Percentiles rank a stretch among this genome's conserved stretches.
These are phyloP conservation scores for Gortyna flavago DNA, from an alignment of 2,888 invertebrate genomes.

Conservation along the genomic window DNA sequence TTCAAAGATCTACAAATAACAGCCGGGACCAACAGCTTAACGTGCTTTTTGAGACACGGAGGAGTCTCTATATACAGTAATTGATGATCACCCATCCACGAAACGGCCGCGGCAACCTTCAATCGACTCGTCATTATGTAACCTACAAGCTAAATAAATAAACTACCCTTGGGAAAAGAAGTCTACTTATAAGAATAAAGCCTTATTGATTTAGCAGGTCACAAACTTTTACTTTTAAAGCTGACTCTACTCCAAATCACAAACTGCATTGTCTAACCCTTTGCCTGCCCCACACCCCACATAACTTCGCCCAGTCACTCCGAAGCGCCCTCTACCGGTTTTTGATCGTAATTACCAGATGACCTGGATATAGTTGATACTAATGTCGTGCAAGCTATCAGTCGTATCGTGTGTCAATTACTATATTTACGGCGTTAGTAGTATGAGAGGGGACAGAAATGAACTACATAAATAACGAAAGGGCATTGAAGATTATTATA, in stretches of 20 bases:
- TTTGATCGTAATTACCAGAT: slow-evolving; percentile 24
- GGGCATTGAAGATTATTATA: too few species aligned
- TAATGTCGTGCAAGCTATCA: slow-evolving; percentile 30
- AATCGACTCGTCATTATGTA: too few species aligned
- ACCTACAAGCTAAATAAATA: too few species aligned
- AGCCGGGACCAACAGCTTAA: too few species aligned
- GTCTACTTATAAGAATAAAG: too few species aligned
- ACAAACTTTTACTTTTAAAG: background rate
- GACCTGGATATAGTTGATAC: slow-evolving; percentile 29
- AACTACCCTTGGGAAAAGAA: too few species aligned
- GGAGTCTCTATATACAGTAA: too few species aligned
- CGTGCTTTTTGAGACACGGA: too few species aligned
- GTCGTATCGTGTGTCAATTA: slow-evolving; percentile 13
- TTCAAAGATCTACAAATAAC: too few species aligned
- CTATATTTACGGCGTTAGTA: background rate
- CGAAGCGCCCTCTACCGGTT: background rate
- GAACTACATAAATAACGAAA: slow-evolving; percentile 1
- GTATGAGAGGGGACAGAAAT: slow-evolving; percentile 3
- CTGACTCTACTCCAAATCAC: background rate
- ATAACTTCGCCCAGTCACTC: slow-evolving; percentile 5
- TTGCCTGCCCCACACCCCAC: background rate
- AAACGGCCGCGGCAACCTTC: too few species aligned
- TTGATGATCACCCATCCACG: too few species aligned
- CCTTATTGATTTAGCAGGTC: too few species aligned
- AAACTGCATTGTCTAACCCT: background rate